Percentiles rank a stretch among this genome's conserved stretches.
Conservation (phyloP, 2,113 vertebrate genomes). For the Uropsilus gracilis region DNA sequence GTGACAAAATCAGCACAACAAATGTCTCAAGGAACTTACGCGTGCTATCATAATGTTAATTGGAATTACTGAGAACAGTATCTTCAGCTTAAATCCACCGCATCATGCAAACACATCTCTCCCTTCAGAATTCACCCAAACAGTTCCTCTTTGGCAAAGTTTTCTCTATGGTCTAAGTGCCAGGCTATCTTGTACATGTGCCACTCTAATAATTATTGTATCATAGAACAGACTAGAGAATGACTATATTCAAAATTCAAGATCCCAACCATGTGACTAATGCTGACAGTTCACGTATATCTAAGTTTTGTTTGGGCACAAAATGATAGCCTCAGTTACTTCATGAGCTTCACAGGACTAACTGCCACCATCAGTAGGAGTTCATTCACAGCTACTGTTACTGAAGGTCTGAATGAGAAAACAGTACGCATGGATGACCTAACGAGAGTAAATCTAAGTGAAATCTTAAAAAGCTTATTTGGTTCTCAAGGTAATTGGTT, state of each 20-base stretch:
- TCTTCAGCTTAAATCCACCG: not conserved
- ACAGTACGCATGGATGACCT: not conserved
- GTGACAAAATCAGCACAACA: not conserved
- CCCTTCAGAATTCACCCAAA: not conserved
- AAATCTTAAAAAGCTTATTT: no score
- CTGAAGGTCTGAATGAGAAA: not conserved
- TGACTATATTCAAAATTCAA: constrained; percentile 4
- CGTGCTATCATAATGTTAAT: not conserved
- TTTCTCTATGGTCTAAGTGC: not conserved
- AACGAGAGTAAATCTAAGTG: not conserved
- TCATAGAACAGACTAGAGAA: not conserved
- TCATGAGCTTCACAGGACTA: not conserved
- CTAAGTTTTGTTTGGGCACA: not conserved
- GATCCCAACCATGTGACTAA: not conserved
- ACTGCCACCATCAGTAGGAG: not conserved
- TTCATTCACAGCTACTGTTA: not conserved
- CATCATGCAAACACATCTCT: not conserved
- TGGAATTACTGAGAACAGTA: not conserved
- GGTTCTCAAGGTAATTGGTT: not conserved
- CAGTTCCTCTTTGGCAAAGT: not conserved
- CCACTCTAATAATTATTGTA: not conserved
- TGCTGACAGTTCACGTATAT: not conserved
- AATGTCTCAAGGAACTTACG: not conserved
- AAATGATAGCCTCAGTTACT: not conserved
- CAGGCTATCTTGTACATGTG: not conserved